phyloP scores from a whole-genome alignment of 2,113 vertebrate genomes.

The Panthera uncia region DNA sequence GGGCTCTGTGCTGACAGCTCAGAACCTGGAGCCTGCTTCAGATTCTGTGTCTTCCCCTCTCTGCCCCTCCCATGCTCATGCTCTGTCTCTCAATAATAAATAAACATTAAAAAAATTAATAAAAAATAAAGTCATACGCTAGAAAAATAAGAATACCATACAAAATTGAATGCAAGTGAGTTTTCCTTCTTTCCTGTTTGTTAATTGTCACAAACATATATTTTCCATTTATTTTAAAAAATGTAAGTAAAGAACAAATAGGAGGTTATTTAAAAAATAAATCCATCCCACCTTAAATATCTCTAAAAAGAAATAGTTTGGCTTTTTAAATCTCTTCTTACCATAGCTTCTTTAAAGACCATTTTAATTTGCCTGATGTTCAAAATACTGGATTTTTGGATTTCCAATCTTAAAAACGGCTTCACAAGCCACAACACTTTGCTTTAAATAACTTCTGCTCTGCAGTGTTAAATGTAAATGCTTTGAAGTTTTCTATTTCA shows the following conservation, averaged over 20 bases:
- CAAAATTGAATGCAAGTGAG: background rate
- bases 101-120: too few relatives aligned
- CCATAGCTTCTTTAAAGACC: background rate
- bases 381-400: background rate
- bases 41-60: too few relatives aligned
- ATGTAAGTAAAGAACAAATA: constrained; percentile 32
- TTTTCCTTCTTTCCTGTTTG: background rate
- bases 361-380: constrained; percentile 40
- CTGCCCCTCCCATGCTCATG: too few relatives aligned
- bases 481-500: constrained; percentile 25
- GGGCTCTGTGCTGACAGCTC: too few relatives aligned
- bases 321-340: background rate
- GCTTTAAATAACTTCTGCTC: background rate
- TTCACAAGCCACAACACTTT: background rate
- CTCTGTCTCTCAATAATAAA: too few relatives aligned
- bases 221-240: constrained; percentile 1
- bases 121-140: background rate
- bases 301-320: constrained; percentile 22
- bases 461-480: background rate
- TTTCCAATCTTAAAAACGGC: background rate
- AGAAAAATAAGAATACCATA: background rate
- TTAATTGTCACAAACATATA: background rate
- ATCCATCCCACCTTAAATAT: background rate
- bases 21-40: too few relatives aligned
- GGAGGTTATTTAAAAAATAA: constrained; percentile 10